A percentile compares a stretch with the other conserved stretches of the same genome.
Evolutionary conservation across 2,113 vertebrate genomes (phyloP).

Genomic region (Tyto alba): DNA sequence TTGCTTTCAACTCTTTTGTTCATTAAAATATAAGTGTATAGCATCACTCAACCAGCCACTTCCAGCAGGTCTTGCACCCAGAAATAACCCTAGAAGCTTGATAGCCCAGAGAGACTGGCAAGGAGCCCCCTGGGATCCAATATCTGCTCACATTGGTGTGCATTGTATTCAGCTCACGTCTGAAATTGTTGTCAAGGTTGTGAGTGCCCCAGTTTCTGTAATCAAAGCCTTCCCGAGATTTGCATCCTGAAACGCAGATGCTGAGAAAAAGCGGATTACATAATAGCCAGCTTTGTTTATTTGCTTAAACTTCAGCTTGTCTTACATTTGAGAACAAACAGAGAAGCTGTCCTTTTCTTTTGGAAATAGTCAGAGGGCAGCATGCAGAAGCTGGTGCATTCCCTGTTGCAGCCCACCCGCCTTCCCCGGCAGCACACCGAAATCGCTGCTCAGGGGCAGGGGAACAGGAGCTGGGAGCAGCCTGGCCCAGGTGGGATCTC

Average conservation of each 20-base stretch:
- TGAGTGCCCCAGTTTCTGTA: not conserved
- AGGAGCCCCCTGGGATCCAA: not conserved
- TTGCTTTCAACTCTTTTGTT: not conserved
- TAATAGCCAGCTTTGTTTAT: not conserved
- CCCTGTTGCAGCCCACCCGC: rapidly evolving
- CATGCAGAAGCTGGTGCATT: rapidly evolving
- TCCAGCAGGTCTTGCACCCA: not conserved
- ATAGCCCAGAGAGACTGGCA: not conserved
- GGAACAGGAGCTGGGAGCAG: not conserved
- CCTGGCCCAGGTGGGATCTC: not conserved
- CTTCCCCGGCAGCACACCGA: not conserved
- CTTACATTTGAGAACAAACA: not conserved
- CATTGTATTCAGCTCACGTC: not conserved
- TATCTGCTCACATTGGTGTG: not conserved
- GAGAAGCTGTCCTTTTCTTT: not conserved
- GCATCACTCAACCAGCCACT: not conserved
- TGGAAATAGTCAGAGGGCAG: rapidly evolving
- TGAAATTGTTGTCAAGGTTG: not conserved
- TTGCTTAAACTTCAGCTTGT: not conserved
- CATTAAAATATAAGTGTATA: not conserved
- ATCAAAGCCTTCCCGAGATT: not conserved
- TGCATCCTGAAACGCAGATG: not conserved
- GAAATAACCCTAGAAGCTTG: not conserved
- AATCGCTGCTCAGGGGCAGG: not conserved
- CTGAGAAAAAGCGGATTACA: not conserved